Conservation (phyloP, 2,113 vertebrate genomes). For the Garra rufa region DNA sequence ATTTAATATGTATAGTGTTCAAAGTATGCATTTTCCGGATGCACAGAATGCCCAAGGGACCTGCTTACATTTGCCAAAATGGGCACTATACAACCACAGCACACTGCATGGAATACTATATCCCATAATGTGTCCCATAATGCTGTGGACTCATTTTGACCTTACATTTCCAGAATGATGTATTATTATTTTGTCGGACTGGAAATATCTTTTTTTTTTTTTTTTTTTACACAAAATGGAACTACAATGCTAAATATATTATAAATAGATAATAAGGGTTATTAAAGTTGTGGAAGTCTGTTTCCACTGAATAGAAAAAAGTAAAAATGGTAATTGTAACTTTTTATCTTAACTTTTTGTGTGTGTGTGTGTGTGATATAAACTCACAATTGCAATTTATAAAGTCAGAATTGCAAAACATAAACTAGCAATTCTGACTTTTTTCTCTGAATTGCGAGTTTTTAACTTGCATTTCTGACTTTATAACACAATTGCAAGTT, state of each 20-base stretch:
- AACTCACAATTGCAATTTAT: too few relatives aligned
- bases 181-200: not conserved
- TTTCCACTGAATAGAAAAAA: too few relatives aligned
- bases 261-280: not conserved
- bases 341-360: too few relatives aligned
- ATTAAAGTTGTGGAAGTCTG: not conserved
- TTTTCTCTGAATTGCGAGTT: too few relatives aligned
- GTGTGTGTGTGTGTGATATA: too few relatives aligned
- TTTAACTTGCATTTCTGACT: too few relatives aligned
- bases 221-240: not conserved
- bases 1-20: not conserved
- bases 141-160: conserved; percentile 14
- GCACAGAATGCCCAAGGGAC: not conserved
- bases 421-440: too few relatives aligned
- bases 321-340: too few relatives aligned
- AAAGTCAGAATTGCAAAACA: too few relatives aligned
- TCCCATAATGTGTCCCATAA: not conserved
- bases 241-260: not conserved
- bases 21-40: not conserved
- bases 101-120: not conserved
- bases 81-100: not conserved
- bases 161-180: not conserved
- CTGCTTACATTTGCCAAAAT: conserved; percentile 1
- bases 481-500: too few relatives aligned
- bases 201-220: not conserved